Evolutionary conservation across 1,140 invertebrate genomes (phyloP).

Genomic region (Pseudomyrmex cubaensis): DNA sequence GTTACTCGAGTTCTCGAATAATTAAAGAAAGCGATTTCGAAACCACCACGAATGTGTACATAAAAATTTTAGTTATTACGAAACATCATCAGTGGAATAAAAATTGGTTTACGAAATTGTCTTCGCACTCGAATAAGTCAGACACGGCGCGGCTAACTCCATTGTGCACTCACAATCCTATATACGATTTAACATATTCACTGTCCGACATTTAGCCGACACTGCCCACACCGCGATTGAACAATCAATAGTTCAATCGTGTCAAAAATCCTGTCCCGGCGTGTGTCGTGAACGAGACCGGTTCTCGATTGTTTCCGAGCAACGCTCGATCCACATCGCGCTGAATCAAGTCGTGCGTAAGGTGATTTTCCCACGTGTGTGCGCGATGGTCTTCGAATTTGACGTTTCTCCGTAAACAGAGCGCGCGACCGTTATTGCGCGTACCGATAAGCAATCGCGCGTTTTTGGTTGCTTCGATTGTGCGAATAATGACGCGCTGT

Average conservation of each 20-base stretch:
- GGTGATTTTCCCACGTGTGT: slow-evolving; percentile 4
- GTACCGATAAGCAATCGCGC: neutral
- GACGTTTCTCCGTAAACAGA: neutral
- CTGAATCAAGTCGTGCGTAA: neutral
- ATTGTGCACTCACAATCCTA: neutral
- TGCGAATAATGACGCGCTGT: neutral
- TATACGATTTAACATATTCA: slow-evolving; percentile 24
- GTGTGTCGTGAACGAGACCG: slow-evolving; percentile 1
- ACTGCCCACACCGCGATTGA: slow-evolving; percentile 13
- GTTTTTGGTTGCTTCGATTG: slow-evolving; percentile 9
- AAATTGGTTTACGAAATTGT: neutral
- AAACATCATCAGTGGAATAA: too few species aligned
- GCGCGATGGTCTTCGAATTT: neutral
- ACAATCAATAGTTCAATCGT: neutral
- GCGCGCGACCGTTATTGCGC: neutral
- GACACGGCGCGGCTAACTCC: neutral
- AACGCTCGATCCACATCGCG: neutral
- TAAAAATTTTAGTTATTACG: neutral
- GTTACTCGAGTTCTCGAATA: neutral
- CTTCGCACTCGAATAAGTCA: neutral
- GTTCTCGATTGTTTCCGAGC: neutral
- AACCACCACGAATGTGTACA: neutral
- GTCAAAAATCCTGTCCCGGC: neutral
- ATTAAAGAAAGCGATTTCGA: neutral
- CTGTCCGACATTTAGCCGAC: slow-evolving; percentile 33